phyloP scores from a whole-genome alignment of 1,140 invertebrate genomes.

The Orchestia grillus region DNA sequence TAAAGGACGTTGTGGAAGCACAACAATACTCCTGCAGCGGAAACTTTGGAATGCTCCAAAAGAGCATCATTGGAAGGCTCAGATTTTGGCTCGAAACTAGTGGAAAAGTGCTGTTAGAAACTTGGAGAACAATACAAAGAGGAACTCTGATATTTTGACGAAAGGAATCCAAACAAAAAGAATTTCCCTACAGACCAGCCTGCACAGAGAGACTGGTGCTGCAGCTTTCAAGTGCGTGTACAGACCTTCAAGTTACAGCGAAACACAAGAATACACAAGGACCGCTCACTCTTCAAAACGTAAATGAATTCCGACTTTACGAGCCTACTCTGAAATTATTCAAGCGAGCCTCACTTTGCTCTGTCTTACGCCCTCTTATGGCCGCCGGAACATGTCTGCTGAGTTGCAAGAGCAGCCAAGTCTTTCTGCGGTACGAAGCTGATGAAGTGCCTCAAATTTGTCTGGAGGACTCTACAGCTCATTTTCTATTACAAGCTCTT shows the following conservation, averaged over 20 bases:
- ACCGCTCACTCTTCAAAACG: neutral
- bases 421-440: neutral
- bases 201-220: neutral
- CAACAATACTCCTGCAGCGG: neutral
- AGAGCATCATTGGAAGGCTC: neutral
- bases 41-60: neutral
- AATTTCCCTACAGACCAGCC: neutral
- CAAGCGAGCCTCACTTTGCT: neutral
- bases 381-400: neutral
- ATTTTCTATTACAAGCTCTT: neutral
- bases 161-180: neutral
- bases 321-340: constrained; percentile 28
- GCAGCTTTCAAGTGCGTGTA: neutral
- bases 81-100: neutral
- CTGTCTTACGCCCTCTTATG: constrained; percentile 22
- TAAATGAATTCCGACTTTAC: constrained; percentile 48
- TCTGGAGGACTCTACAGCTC: constrained; percentile 1
- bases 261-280: neutral
- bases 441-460: constrained; percentile 20
- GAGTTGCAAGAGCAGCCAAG: neutral
- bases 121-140: neutral
- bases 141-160: neutral
- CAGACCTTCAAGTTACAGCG: neutral
- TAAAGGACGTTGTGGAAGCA: neutral
- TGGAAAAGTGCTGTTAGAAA: neutral